Evolutionary conservation across 37 sponge, comb jelly and placozoan genomes (phyloP).

Genomic region (Chondrilla cf. caribensis): DNA sequence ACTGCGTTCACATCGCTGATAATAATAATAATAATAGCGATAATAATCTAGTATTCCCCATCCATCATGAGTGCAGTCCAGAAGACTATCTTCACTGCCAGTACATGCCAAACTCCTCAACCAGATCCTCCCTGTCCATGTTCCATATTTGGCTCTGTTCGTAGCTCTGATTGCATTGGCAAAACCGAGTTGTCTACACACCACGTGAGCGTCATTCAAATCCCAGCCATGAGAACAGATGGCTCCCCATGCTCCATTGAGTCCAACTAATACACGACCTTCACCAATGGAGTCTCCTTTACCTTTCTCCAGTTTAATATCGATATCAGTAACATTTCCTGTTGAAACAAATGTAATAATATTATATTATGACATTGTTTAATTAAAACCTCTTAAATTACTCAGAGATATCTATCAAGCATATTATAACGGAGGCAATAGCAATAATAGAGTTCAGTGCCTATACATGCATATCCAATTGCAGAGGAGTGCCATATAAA

Average conservation of each 20-base stretch:
- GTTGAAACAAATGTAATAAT: too few relatives aligned
- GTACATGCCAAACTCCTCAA: background rate
- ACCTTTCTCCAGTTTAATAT: background rate
- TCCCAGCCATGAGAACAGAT: background rate
- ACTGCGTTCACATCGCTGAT: too few relatives aligned
- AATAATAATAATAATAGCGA: too few relatives aligned
- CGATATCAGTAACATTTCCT: background rate
- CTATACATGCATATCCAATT: too few relatives aligned
- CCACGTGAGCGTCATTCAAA: background rate
- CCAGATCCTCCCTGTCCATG: background rate
- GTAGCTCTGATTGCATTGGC: background rate
- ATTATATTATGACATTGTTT: too few relatives aligned
- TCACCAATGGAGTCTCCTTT: background rate
- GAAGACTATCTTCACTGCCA: background rate
- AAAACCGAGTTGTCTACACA: slow-evolving; percentile 5
- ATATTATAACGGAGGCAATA: too few relatives aligned
- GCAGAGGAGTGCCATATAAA: too few relatives aligned
- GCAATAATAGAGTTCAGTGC: too few relatives aligned
- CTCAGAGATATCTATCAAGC: too few relatives aligned
- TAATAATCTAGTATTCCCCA: background rate
- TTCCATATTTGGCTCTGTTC: background rate
- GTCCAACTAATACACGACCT: slow-evolving; percentile 1
- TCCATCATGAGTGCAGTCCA: background rate
- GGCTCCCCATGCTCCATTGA: slow-evolving; percentile 19
- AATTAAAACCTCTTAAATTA: too few relatives aligned